Percentiles rank a stretch among this genome's conserved stretches.
These are phyloP conservation scores for Anodontia alba DNA, from an alignment of 2,888 invertebrate genomes.

Conservation along the genomic window DNA sequence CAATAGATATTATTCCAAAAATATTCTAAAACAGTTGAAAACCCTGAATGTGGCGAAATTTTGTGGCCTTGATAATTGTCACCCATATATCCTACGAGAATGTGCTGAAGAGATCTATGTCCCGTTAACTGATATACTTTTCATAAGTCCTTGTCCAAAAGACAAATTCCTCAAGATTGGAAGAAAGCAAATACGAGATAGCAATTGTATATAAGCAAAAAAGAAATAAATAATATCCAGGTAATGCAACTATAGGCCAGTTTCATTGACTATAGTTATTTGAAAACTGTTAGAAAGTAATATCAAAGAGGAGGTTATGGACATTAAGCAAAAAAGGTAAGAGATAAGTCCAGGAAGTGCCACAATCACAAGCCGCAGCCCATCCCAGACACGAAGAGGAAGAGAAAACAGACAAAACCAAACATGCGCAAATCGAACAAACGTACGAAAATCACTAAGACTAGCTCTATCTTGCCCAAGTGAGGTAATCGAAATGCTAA, in stretches of 20 bases:
- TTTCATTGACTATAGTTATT: conserved; percentile 26
- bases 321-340: no score
- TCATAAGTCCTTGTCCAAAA: conserved; percentile 17
- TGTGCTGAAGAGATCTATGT: neutral
- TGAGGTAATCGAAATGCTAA: no score
- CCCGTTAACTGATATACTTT: conserved; percentile 13
- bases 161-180: conserved; percentile 26
- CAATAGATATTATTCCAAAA: conserved; percentile 13
- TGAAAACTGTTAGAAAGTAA: conserved; percentile 30
- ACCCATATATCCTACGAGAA: conserved; percentile 22
- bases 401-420: no score
- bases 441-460: no score
- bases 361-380: no score
- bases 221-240: conserved; percentile 9
- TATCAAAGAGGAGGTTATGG: conserved; percentile 10
- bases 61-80: conserved; percentile 23
- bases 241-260: conserved; percentile 39
- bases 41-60: conserved; percentile 20
- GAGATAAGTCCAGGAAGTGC: no score
- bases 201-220: conserved; percentile 21
- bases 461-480: no score
- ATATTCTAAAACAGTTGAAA: conserved; percentile 28
- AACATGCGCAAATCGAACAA: no score
- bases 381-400: no score
- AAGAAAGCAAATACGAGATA: conserved; percentile 27